Evolutionary conservation across 2,888 invertebrate species (phyloP).

Genomic region (Phorcus lineatus): DNA sequence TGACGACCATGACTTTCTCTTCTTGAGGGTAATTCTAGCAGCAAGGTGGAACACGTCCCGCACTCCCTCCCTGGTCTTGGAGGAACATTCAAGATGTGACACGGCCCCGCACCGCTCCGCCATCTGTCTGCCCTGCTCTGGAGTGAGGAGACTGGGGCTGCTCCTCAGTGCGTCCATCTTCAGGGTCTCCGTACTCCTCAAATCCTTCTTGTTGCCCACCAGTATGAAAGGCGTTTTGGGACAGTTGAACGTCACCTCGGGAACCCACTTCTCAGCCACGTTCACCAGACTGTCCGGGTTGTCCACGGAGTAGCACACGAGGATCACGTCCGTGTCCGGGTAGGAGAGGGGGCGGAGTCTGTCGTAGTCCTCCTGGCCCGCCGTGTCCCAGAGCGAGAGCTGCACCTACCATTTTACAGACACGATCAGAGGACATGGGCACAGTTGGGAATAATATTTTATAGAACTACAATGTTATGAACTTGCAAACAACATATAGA

Average conservation of each 20-base stretch:
- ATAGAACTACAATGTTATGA: too few species aligned
- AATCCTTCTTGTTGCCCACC: slow-evolving; percentile 92
- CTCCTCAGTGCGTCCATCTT: slow-evolving; percentile 88
- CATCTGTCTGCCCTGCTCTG: slow-evolving; percentile 97
- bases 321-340: slow-evolving; percentile 98
- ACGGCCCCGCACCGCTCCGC: slow-evolving; percentile 99
- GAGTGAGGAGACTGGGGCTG: slow-evolving; percentile 98
- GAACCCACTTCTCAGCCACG: slow-evolving; percentile 99
- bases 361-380: slow-evolving; percentile 97
- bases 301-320: slow-evolving; percentile 99
- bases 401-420: slow-evolving; percentile 67
- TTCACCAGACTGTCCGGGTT: slow-evolving; percentile 98
- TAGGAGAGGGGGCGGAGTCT: slow-evolving; percentile 94
- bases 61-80: slow-evolving; percentile 99
- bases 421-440: too few species aligned
- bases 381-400: slow-evolving; percentile 89
- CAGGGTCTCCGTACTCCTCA: slow-evolving; percentile 77
- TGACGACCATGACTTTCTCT: slow-evolving; percentile 76
- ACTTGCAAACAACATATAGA: too few species aligned
- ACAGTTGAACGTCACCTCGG: slow-evolving; percentile 94
- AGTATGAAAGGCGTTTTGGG: slow-evolving; percentile 98
- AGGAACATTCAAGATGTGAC: slow-evolving; percentile 98
- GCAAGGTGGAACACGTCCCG: slow-evolving; percentile 99
- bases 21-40: slow-evolving; percentile 97
- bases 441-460: too few species aligned